These are phyloP conservation scores for Zapornia atra DNA, from an alignment of 2,113 vertebrate genomes.

Conservation along the genomic window DNA sequence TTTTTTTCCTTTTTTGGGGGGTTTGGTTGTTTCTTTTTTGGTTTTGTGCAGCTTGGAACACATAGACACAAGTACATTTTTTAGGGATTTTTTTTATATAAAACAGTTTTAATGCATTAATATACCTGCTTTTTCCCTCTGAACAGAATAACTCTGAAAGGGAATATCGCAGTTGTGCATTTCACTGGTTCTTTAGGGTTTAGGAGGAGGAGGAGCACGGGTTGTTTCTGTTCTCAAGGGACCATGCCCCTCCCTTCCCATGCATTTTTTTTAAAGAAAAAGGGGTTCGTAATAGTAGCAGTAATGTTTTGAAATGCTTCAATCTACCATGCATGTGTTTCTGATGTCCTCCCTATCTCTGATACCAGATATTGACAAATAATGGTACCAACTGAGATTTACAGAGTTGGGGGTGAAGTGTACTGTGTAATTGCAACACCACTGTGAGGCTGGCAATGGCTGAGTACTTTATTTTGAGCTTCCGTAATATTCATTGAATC, in stretches of 20 bases:
- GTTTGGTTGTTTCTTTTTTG: no score
- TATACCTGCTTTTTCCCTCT: neutral
- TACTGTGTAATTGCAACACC: neutral
- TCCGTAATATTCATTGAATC: neutral
- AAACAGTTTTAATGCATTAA: neutral
- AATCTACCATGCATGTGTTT: neutral
- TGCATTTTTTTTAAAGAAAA: neutral
- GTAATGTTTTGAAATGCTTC: neutral
- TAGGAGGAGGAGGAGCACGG: neutral
- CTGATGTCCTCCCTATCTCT: neutral
- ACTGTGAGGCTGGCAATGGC: neutral
- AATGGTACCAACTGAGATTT: neutral
- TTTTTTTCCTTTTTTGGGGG: neutral
- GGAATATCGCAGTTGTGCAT: neutral
- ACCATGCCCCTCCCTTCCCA: accelerated
- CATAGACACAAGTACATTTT: neutral
- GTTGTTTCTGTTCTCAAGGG: neutral
- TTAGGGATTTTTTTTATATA: neutral
- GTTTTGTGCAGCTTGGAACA: neutral
- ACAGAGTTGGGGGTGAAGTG: neutral
- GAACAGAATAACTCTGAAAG: neutral
- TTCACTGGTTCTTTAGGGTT: neutral
- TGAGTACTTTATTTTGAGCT: neutral
- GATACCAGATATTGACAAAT: neutral
- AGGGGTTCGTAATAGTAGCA: neutral